These are phyloP conservation scores for Yoshiicerus persimilis DNA, from an alignment of 1,140 invertebrate species.

Conservation along the genomic window DNA sequence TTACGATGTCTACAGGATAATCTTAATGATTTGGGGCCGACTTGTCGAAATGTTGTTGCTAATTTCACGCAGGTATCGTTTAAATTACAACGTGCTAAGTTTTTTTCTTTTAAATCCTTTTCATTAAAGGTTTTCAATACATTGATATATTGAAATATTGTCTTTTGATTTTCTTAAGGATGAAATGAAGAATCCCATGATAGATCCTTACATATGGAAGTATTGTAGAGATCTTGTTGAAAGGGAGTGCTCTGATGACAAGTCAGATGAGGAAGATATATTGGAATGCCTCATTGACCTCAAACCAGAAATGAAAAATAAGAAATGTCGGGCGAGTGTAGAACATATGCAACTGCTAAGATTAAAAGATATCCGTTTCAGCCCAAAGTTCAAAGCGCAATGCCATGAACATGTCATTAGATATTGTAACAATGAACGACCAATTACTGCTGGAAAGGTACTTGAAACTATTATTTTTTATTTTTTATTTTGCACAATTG, in stretches of 20 bases:
- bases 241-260: slow-evolving; percentile 48
- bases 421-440: slow-evolving; percentile 64
- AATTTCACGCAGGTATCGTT: slow-evolving; percentile 87
- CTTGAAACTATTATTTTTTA: slow-evolving; percentile 41
- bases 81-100: too few species aligned
- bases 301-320: slow-evolving; percentile 79
- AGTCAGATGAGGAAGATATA: slow-evolving; percentile 64
- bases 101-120: too few species aligned
- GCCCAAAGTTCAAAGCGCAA: slow-evolving; percentile 91
- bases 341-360: slow-evolving; percentile 92
- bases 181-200: slow-evolving; percentile 58
- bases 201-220: slow-evolving; percentile 46
- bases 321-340: slow-evolving; percentile 87
- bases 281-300: slow-evolving; percentile 92
- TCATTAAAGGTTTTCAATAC: too few species aligned
- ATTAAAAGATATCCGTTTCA: slow-evolving; percentile 92
- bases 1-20: slow-evolving; percentile 91
- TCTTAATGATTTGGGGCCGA: slow-evolving; percentile 65
- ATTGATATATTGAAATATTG: too few species aligned
- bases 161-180: neutral
- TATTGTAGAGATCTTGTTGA: slow-evolving; percentile 45
- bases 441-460: slow-evolving; percentile 56
- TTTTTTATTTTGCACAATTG: neutral
- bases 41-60: slow-evolving; percentile 74
- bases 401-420: slow-evolving; percentile 80